Percentiles rank a stretch among this genome's conserved stretches.
Conservation (phyloP, 2,888 invertebrate species). For the Ochropleura leucogaster region DNA sequence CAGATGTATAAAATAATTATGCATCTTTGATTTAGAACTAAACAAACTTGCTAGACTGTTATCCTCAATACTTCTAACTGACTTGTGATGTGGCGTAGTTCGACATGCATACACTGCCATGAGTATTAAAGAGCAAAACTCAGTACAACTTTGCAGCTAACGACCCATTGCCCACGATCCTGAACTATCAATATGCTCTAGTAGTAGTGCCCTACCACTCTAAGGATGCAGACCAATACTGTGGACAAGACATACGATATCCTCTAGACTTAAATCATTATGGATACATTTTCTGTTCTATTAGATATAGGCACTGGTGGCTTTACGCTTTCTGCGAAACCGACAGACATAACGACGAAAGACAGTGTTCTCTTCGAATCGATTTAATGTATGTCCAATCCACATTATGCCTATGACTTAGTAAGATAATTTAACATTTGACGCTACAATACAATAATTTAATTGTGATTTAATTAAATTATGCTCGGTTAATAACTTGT, state of each 20-base stretch:
- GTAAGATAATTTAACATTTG: constrained; percentile 55
- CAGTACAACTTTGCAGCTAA: constrained; percentile 65
- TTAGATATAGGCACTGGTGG: constrained; percentile 71
- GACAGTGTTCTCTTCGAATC: constrained; percentile 20
- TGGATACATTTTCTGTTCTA: constrained; percentile 63
- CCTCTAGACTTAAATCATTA: constrained; percentile 55
- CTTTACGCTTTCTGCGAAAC: constrained; percentile 61
- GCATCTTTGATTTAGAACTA: constrained; percentile 87
- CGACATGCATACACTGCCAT: constrained; percentile 79
- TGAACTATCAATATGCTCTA: constrained; percentile 52
- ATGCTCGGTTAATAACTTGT: constrained; percentile 61
- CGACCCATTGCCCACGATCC: constrained; percentile 69
- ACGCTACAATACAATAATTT: constrained; percentile 60
- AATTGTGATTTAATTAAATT: constrained; percentile 66
- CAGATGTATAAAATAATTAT: constrained; percentile 89
- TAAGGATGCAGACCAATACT: constrained; percentile 59
- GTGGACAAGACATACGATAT: constrained; percentile 74
- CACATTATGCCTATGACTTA: constrained; percentile 67
- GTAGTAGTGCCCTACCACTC: constrained; percentile 63
- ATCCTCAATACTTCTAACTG: constrained; percentile 76
- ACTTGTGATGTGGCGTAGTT: constrained; percentile 86
- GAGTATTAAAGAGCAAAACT: constrained; percentile 82
- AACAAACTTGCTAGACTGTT: constrained; percentile 82
- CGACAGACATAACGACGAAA: constrained; percentile 30
- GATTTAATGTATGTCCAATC: constrained; percentile 71